Conservation (phyloP, 2,888 invertebrate species). For the Morpho deidamia region DNA sequence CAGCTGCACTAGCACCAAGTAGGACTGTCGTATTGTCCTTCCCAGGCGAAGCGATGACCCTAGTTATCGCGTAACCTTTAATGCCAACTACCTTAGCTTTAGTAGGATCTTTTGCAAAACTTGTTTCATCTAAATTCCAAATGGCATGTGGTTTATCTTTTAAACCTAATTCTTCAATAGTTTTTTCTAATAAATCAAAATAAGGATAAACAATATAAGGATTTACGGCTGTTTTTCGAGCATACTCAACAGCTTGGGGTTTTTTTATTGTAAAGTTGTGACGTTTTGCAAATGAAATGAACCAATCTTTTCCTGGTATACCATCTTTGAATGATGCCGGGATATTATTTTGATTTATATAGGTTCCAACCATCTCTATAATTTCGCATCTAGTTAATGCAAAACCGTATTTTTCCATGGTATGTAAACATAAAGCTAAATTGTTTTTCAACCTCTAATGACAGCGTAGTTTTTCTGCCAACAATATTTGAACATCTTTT, state of each 20-base stretch:
- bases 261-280: neutral
- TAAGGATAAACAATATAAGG: slow-evolving; percentile 8
- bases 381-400: no score
- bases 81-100: slow-evolving; percentile 15
- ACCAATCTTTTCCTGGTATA: slow-evolving; percentile 1
- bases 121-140: slow-evolving; percentile 18
- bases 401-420: no score
- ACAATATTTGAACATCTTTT: no score
- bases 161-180: slow-evolving; percentile 10
- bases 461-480: no score
- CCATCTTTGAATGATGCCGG: neutral
- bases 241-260: slow-evolving; percentile 2
- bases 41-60: slow-evolving; percentile 6
- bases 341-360: neutral
- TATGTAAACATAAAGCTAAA: no score
- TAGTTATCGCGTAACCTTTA: neutral
- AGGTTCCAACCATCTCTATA: neutral
- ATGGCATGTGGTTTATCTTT: slow-evolving; percentile 1
- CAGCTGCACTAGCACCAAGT: no score
- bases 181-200: slow-evolving; percentile 12
- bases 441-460: no score
- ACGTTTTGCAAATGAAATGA: neutral
- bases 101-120: no score
- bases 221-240: neutral
- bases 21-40: slow-evolving; percentile 16